A percentile compares a stretch with the other conserved stretches of the same genome.
Conservation (phyloP, 2,797 vertebrate genomes). For the Vireo griseus region DNA sequence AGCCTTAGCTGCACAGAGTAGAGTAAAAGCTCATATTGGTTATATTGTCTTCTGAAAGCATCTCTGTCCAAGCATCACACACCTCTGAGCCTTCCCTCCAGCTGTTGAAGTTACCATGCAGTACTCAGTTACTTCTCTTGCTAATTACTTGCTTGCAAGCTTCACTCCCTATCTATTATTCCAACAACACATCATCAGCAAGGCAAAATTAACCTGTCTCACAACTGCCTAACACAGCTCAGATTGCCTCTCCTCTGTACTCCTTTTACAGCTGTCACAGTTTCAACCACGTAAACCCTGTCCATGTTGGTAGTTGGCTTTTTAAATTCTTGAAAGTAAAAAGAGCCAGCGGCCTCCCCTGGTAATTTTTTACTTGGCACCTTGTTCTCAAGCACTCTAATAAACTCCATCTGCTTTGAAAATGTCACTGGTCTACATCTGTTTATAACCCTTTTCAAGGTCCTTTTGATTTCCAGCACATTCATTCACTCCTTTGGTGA, state of each 20-base stretch:
- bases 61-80: neutral
- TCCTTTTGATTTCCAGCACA: neutral
- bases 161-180: neutral
- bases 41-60: neutral
- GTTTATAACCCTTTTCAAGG: neutral
- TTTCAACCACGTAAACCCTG: neutral
- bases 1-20: neutral
- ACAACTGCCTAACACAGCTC: neutral
- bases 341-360: neutral
- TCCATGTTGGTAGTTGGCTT: neutral
- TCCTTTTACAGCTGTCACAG: neutral
- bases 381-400: neutral
- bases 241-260: neutral
- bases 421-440: neutral
- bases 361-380: neutral
- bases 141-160: neutral
- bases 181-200: neutral
- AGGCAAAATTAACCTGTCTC: neutral
- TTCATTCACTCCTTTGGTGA: neutral
- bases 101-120: neutral
- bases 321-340: neutral
- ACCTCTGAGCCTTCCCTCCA: neutral
- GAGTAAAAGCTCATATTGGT: neutral
- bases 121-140: neutral
- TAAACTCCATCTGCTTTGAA: neutral